Evolutionary conservation across 2,113 vertebrate species (phyloP).

Genomic region (Origma solitaria): DNA sequence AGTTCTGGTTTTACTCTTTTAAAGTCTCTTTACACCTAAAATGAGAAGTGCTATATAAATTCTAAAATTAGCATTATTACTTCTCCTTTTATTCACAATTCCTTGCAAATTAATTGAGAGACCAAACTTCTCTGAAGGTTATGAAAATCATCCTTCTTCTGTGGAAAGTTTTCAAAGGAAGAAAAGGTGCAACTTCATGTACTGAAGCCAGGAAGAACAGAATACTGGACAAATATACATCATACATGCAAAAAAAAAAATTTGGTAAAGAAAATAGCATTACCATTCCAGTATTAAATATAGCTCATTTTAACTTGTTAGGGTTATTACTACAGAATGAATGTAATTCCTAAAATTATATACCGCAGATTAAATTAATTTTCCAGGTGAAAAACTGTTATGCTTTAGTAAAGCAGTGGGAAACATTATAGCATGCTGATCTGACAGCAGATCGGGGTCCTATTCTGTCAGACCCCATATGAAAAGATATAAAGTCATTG

Average conservation of each 20-base stretch:
- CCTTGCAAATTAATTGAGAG: background rate
- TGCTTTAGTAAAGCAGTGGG: background rate
- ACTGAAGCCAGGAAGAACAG: background rate
- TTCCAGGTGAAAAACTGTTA: background rate
- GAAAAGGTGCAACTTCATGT: background rate
- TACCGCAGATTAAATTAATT: background rate
- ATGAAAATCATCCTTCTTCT: background rate
- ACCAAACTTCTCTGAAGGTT: background rate
- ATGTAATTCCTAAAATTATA: background rate
- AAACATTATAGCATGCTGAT: background rate
- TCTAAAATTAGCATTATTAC: background rate
- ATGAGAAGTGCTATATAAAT: background rate
- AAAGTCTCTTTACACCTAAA: background rate
- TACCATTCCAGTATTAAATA: background rate
- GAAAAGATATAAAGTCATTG: background rate
- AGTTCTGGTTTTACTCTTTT: background rate
- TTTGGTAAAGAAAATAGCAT: background rate
- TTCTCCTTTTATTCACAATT: background rate
- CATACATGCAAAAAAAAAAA: background rate
- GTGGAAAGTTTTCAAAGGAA: background rate
- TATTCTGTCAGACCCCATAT: background rate
- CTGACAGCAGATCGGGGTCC: fast-evolving
- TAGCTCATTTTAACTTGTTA: background rate
- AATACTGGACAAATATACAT: background rate
- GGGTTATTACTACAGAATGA: background rate